These are phyloP conservation scores for Capitella teleta DNA, from an alignment of 1,140 invertebrate species.

Conservation along the genomic window DNA sequence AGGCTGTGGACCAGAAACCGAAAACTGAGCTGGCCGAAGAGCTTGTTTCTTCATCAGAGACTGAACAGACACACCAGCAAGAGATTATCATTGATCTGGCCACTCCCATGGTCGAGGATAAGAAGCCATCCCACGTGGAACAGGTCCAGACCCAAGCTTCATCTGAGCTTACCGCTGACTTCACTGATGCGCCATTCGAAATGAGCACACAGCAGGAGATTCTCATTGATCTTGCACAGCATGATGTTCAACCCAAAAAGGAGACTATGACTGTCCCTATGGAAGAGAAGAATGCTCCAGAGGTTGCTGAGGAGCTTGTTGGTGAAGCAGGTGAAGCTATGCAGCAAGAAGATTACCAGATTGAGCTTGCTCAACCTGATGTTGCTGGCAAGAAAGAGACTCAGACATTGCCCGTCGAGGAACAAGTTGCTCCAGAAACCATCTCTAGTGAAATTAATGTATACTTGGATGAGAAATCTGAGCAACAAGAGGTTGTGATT, in stretches of 20 bases:
- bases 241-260: neutral
- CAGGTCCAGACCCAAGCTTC: no score
- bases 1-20: neutral
- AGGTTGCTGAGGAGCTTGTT: neutral
- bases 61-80: constrained; percentile 3
- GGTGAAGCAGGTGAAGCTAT: constrained; percentile 1
- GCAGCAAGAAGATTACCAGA: constrained; percentile 5
- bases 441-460: neutral
- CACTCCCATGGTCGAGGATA: constrained; percentile 2
- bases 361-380: constrained; percentile 10
- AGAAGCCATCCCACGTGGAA: constrained; percentile 1
- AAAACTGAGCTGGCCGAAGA: neutral
- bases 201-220: constrained; percentile 7
- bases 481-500: neutral
- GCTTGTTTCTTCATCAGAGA: neutral
- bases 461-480: neutral
- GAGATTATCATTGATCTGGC: constrained; percentile 4
- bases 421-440: constrained; percentile 14
- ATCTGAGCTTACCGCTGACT: no score
- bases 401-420: constrained; percentile 6
- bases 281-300: neutral
- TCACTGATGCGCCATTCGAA: neutral
- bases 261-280: constrained; percentile 3
- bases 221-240: constrained; percentile 1
- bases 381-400: constrained; percentile 9